Base-by-base conservation (phyloP, 2,888 invertebrate genomes). In the Coecobrya sp. region DNA sequence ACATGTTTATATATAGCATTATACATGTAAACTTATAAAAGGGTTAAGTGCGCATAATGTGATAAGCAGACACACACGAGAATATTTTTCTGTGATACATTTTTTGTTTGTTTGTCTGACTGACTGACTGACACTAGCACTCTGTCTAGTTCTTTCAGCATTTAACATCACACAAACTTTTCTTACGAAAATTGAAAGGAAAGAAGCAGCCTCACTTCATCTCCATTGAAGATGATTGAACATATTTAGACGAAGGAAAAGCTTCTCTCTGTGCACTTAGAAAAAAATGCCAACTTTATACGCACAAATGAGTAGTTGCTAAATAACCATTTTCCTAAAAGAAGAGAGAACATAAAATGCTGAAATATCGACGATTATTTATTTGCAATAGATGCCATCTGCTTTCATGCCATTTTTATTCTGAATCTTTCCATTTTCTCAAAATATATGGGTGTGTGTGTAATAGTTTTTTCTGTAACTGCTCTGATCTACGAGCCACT, bases 381-480 rank as follows among this genome's bases (percentile, higher is more conserved):
- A 73, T 73, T 73, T 73, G 73, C 73, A 73, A 73, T 36, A 73
- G 36, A 73, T 73, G 73, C 73, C 73, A 73, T 73, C 73, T 73
- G 73, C 73, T 73, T 73, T 73, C 73, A 73, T 73, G 73, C 73
- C 73, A 73, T 73, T 42, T 73, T 73, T 73, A 73, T 73, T 36
- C 73, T 36, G 36, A 30, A 22, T 3, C 25, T 19, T 42, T 19
- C 73, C 5, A 70, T 13, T 36, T 73, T 73, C 19, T 73, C 1
- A 42, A 73, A 42, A 73, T 59, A n/a, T 30, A 30, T 42, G 73
- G 16, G 42, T 42, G n/a, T 42, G 42, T 19, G 19, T 73, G 42
- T 10, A 73, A 68, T 68, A 36, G 68, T 68, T 68, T 68, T 68
- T 13, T 73, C 19, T 73, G 16, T 19, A n/a, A n/a, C 22, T 13